Percentiles rank a stretch among this genome's conserved stretches.
Conservation (phyloP, 2,888 invertebrate species). For the Ormyrus thymus region DNA sequence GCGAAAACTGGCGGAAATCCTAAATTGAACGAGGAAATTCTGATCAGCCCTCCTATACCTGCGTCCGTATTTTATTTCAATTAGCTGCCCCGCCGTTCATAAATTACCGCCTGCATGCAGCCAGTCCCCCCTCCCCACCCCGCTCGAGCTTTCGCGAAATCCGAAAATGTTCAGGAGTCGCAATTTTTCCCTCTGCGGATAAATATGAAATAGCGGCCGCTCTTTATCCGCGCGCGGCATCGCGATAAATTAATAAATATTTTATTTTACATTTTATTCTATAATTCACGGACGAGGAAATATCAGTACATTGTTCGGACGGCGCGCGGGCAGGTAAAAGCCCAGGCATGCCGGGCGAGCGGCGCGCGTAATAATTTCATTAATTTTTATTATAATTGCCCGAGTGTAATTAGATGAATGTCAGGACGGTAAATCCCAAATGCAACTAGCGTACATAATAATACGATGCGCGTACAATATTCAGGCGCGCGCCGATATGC, state of each 20-base stretch:
- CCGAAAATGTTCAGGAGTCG: no score
- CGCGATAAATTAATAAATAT: conserved; percentile 1
- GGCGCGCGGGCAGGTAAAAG: background rate
- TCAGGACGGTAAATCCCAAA: conserved; percentile 56
- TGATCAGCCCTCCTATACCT: no score
- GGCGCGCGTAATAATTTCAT: conserved; percentile 53
- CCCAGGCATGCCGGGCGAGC: background rate
- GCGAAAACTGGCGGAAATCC: no score
- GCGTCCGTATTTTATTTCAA: no score
- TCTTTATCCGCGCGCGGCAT: background rate
- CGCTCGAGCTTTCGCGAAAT: no score
- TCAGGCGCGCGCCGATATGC: conserved; percentile 16
- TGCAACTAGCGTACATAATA: conserved; percentile 56
- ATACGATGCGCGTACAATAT: conserved; percentile 54
- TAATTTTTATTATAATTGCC: conserved; percentile 56
- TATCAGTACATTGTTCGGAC: background rate
- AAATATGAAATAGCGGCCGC: no score
- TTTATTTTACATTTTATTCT: conserved; percentile 27
- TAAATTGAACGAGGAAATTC: no score
- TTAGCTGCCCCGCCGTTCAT: background rate
- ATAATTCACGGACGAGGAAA: background rate
- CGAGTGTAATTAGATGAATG: conserved; percentile 56
- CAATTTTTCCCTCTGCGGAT: no score
- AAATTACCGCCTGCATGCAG: background rate
- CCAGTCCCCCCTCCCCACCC: background rate